Evolutionary conservation across 1,140 invertebrate species (phyloP), one percentile per base, ranked within the genome.

Genomic region (Leptoteleia sp.): DNA sequence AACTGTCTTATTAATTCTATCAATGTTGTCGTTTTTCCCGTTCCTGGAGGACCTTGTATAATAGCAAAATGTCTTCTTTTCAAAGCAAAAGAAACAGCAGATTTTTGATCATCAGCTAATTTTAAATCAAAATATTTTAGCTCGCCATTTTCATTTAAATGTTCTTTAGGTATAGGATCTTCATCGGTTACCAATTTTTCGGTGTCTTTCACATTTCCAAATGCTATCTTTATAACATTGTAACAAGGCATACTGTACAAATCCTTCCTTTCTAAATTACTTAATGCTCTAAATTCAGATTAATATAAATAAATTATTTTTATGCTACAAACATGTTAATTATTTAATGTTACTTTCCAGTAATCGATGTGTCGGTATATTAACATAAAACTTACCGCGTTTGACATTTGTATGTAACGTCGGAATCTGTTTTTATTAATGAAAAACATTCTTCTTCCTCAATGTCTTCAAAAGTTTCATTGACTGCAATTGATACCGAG

Each of bases 21-120:
- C 5, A 93, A 83, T 43, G 92, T 93, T 8, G 92, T 93, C 1
- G 93, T 93, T 84, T 94, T 94, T 11, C 93, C 93, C 8, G 93
- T 94, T 27, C 93, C 86, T 12, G 85, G 84, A 25, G 86, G 86
- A 13, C 85, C 86, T 70, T 87, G 84, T 61, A 93, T 81, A 3
- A 86, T 81, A 1, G 83, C 83, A 40, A 87, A 77, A 78, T 85
- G 42, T 90, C 87, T 89, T 83, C 90, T 88, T 7, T 83, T 80
- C n/a, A 93, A 55, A 6, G 91, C 90, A 91, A 93, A 93, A 59
- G 79, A 81, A 6, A 93, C 91, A 40, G 92, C 92, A 45, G 87
- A 85, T 81, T 86, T 86, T 81, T 93, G 92, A 47, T 91, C 92
- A 29, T 86, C 77, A 79, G 92, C 91, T 31, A 93, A 82, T 15